Conservation (phyloP, 2,888 invertebrate genomes). For the Luperina testacea region DNA sequence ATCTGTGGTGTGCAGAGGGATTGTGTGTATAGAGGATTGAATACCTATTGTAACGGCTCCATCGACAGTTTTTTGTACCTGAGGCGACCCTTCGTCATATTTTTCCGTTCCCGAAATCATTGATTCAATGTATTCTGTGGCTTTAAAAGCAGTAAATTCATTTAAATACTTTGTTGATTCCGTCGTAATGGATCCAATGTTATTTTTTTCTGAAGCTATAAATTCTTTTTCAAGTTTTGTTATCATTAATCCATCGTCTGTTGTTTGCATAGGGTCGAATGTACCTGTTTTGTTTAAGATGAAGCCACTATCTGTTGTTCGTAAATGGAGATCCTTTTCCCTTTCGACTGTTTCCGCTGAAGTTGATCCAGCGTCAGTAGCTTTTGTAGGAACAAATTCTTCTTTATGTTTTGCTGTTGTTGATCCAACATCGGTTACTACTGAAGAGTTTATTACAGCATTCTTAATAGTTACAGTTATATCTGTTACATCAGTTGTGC, state of each 20-base stretch:
- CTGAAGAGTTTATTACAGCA: constrained; percentile 2
- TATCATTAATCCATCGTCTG: constrained; percentile 2
- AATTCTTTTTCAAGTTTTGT: constrained; percentile 13
- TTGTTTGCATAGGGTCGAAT: not conserved
- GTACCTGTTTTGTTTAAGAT: constrained; percentile 1
- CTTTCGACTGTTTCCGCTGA: not conserved
- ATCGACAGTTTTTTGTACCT: not conserved
- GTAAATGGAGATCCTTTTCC: constrained; percentile 1
- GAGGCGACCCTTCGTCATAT: not conserved
- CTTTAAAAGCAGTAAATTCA: constrained; percentile 20
- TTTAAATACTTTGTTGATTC: constrained; percentile 23
- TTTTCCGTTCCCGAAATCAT: constrained; percentile 5
- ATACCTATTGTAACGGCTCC: constrained; percentile 6
- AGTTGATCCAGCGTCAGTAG: constrained; percentile 2
- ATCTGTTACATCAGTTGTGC: constrained; percentile 3
- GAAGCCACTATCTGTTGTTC: constrained; percentile 11
- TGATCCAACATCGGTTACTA: not conserved
- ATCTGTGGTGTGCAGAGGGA: not conserved
- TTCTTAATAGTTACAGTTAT: constrained; percentile 14
- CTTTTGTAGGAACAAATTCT: not conserved
- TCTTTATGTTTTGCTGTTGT: constrained; percentile 3
- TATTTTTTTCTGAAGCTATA: constrained; percentile 11
- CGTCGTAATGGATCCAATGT: constrained; percentile 21
- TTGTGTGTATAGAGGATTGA: too few relatives aligned
- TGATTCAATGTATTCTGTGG: constrained; percentile 10